Evolutionary conservation across 2,888 invertebrate genomes (phyloP), one percentile per base, ranked within the genome.

Genomic region (Tinea trinotella): DNA sequence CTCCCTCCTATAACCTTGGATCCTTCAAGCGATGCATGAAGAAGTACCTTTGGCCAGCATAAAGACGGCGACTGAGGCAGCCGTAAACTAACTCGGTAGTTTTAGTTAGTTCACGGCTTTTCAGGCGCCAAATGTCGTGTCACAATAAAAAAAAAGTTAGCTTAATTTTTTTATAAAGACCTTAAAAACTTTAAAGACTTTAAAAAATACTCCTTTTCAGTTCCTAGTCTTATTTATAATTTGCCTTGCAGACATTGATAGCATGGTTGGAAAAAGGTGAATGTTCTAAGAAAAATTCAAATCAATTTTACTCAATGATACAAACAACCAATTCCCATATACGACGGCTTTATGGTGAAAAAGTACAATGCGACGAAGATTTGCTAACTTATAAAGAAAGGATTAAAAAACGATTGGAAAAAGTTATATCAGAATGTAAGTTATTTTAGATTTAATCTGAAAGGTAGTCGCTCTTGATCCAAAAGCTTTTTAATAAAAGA

Each of bases 191-290:
- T n/a, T n/a, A n/a, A n/a, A 9, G 34, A 30, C 10, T 9, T 10
- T n/a, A n/a, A n/a, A n/a, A n/a, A n/a, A n/a, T n/a, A n/a, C n/a
- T 10, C 12, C 12, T 10, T 13, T 10, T 13, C 40, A 12, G 10
- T 13, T 40, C 12, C 6, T 6, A 40, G 12, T 12, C 12, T 12
- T 12, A 40, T 13, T 5, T 13, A 40, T 12, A 40, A 40, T 40
- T 10, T 10, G 3, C 17, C 10, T 70, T 76, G 40, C 76, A 93
- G 88, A 92, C 94, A 18, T 90, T 98, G 20, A 90, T 95, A 34
- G 92, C 94, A 0, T 98, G 98, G 98, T 74, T 98, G 61, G 97
- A 98, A 67, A 90, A 97, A 9, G 98, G 98, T 0, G 97, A 98
- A 72, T 97, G 97, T 71, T 94, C 90, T 49, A 97, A 97, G 74